A percentile compares a stretch with the other conserved stretches of the same genome.
These are phyloP conservation scores for Tamias sibiricus DNA, from an alignment of 2,113 vertebrate species.

Conservation along the genomic window DNA sequence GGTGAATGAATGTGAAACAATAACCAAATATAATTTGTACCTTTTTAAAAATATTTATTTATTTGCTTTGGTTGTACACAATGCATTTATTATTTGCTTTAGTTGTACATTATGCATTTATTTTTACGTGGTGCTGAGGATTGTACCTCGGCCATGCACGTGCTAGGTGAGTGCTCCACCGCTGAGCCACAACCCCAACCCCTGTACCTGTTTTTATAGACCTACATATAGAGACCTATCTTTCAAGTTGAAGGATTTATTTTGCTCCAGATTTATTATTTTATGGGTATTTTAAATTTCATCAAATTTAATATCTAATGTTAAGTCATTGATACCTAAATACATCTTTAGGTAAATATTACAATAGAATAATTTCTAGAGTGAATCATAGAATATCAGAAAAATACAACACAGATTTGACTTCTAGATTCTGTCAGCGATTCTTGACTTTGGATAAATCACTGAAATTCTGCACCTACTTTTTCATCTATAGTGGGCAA, in stretches of 20 bases:
- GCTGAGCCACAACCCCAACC: too few relatives aligned
- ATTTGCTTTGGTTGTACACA: too few relatives aligned
- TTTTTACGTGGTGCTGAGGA: too few relatives aligned
- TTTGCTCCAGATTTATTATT: slow-evolving; percentile 23
- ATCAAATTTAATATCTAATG: slow-evolving; percentile 51
- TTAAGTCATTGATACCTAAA: neutral
- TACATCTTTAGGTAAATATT: neutral
- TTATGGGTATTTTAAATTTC: slow-evolving; percentile 61
- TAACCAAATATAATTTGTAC: slow-evolving; percentile 76
- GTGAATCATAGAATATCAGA: neutral
- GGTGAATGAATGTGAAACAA: too few relatives aligned
- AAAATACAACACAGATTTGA: neutral
- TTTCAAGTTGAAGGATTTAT: slow-evolving; percentile 50
- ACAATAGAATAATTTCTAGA: neutral
- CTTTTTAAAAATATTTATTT: too few relatives aligned
- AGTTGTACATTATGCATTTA: too few relatives aligned
- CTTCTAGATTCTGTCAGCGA: neutral
- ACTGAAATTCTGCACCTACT: neutral
- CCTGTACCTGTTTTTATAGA: slow-evolving; percentile 72
- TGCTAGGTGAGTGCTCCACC: too few relatives aligned
- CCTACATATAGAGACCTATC: slow-evolving; percentile 45
- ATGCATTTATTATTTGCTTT: too few relatives aligned
- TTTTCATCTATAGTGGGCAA: neutral
- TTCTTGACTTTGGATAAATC: neutral
- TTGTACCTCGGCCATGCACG: too few relatives aligned